These are phyloP conservation scores for Anas flavirostris DNA, from an alignment of 2,797 vertebrate genomes.

Conservation along the genomic window DNA sequence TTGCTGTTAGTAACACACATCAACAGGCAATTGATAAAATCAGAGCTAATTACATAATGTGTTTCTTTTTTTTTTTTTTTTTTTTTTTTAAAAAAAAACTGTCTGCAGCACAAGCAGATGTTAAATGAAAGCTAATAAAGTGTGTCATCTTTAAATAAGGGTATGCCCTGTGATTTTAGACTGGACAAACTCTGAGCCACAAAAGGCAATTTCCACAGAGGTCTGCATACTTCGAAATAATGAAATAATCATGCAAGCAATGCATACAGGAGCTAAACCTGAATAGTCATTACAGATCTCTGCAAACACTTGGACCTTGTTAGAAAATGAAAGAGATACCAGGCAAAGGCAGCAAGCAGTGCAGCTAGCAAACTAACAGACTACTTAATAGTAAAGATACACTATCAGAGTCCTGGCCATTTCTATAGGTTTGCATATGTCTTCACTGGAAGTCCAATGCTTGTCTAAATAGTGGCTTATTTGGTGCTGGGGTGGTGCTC, in stretches of 20 bases:
- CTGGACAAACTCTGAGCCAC: not conserved
- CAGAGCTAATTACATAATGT: constrained; percentile 61
- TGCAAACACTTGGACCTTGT: not conserved
- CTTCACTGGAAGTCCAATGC: not conserved
- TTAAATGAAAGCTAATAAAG: constrained; percentile 62
- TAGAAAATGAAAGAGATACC: not conserved
- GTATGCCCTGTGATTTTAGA: not conserved
- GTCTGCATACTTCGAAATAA: not conserved
- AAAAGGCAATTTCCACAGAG: not conserved
- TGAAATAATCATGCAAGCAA: not conserved
- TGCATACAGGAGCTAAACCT: not conserved
- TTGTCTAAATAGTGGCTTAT: not conserved
- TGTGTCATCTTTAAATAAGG: constrained; percentile 1
- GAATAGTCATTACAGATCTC: not conserved
- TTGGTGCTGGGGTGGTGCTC: not conserved
- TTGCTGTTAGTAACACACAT: constrained; percentile 42
- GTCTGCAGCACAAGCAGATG: constrained; percentile 37
- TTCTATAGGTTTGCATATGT: not conserved
- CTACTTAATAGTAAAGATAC: not conserved
- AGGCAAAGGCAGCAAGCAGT: not conserved
- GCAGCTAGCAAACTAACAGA: not conserved
- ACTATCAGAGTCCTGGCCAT: rapidly evolving
- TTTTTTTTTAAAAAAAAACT: not conserved
- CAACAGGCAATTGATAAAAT: constrained; percentile 50
- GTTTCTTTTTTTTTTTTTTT: not conserved